Percentiles rank a stretch among this genome's conserved stretches.
Evolutionary conservation across 92 coral and sea anemone genomes (phyloP).

Genomic region (Epizoanthus illoricatus): DNA sequence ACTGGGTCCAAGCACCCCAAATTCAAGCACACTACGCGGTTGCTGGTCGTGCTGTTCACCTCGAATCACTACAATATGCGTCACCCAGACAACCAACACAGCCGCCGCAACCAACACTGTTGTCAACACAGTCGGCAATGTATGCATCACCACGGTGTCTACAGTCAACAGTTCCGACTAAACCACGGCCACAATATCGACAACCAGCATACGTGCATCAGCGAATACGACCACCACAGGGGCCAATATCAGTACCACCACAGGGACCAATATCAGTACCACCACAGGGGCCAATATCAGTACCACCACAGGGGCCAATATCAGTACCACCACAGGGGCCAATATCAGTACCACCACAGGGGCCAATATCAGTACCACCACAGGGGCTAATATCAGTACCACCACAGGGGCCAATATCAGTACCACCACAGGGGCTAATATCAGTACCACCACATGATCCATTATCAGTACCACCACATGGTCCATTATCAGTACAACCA

Average conservation of each 20-base stretch:
- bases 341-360: no score
- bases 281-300: neutral
- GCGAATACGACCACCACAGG: neutral
- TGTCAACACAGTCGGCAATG: no score
- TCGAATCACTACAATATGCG: neutral
- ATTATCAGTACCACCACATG: neutral
- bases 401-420: neutral
- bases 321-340: slow-evolving; percentile 8
- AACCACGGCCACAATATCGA: neutral
- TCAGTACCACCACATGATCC: no score
- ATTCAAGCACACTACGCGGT: neutral
- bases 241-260: neutral
- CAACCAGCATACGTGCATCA: neutral
- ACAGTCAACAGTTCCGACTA: no score
- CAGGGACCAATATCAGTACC: neutral
- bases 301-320: neutral
- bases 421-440: neutral
- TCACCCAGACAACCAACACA: neutral
- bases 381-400: no score
- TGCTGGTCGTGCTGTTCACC: neutral
- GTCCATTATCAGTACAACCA: neutral
- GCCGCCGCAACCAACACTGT: neutral
- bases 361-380: neutral
- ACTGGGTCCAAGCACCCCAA: neutral
- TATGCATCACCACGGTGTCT: no score